A percentile compares a stretch with the other conserved stretches of the same genome.
Conservation (phyloP, 2,113 vertebrate species). For the Atherinomorus stipes region DNA sequence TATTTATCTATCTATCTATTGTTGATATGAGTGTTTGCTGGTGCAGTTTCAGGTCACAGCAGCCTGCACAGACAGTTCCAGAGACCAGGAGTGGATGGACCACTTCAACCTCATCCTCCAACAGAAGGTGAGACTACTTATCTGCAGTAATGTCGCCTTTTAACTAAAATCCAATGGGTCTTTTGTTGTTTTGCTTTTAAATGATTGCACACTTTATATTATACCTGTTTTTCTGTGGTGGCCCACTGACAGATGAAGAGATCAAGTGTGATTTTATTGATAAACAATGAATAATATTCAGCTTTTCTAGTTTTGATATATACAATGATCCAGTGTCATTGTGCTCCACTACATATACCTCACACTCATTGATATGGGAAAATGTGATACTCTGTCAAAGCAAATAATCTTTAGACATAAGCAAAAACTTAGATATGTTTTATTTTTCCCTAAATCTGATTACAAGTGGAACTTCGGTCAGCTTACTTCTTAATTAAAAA, state of each 20-base stretch:
- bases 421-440: not conserved
- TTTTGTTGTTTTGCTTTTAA: too few species aligned
- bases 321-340: too few species aligned
- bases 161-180: not conserved
- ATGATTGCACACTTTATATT: too few species aligned
- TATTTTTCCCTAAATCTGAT: not conserved
- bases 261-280: too few species aligned
- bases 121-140: constrained; percentile 84
- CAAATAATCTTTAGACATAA: not conserved
- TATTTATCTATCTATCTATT: not conserved
- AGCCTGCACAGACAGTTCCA: constrained; percentile 63
- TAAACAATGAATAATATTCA: too few species aligned
- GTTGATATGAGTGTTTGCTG: constrained; percentile 20
- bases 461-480: not conserved
- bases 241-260: too few species aligned
- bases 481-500: constrained; percentile 5
- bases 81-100: constrained; percentile 88
- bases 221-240: too few species aligned
- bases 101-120: constrained; percentile 87
- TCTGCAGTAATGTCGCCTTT: not conserved
- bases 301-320: too few species aligned
- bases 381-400: too few species aligned
- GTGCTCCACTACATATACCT: too few species aligned
- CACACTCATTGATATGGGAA: too few species aligned
- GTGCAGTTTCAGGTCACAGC: constrained; percentile 75